These are phyloP conservation scores for Chionis minor DNA, from an alignment of 2,113 vertebrate genomes.

Conservation along the genomic window DNA sequence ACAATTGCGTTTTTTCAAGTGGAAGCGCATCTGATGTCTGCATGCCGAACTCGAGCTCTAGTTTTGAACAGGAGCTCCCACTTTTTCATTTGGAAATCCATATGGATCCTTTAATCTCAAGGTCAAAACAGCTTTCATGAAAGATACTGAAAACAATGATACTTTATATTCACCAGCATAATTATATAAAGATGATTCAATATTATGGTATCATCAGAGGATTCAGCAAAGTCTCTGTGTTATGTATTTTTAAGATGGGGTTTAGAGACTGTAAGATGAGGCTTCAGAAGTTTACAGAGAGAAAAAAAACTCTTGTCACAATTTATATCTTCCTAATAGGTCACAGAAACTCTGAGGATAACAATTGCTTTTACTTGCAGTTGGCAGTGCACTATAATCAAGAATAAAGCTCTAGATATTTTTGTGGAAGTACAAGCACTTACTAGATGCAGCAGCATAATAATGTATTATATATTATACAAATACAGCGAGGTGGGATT, in stretches of 20 bases:
- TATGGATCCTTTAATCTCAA: conserved; percentile 56
- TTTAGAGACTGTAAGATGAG: background rate
- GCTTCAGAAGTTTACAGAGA: background rate
- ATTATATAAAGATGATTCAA: conserved; percentile 37
- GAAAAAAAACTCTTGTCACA: background rate
- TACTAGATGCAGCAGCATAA: conserved; percentile 18
- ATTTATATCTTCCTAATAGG: conserved; percentile 39
- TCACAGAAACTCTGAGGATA: conserved; percentile 20
- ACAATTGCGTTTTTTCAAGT: conserved; percentile 51
- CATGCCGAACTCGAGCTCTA: background rate
- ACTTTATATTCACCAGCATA: conserved; percentile 23
- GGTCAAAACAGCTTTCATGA: conserved; percentile 36
- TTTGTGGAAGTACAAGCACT: conserved; percentile 11
- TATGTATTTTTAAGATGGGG: conserved; percentile 29
- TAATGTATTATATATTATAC: conserved; percentile 44
- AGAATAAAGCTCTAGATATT: conserved; percentile 25
- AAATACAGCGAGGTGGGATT: conserved; percentile 39
- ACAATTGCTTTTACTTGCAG: background rate
- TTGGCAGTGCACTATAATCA: background rate
- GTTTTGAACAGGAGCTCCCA: conserved; percentile 55
- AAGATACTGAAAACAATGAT: conserved; percentile 50
- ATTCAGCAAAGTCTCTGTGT: background rate
- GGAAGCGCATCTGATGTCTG: conserved; percentile 27
- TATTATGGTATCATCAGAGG: conserved; percentile 15
- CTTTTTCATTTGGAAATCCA: conserved; percentile 53